Conservation (phyloP, 2,113 vertebrate genomes). For the Aptenodytes patagonicus region DNA sequence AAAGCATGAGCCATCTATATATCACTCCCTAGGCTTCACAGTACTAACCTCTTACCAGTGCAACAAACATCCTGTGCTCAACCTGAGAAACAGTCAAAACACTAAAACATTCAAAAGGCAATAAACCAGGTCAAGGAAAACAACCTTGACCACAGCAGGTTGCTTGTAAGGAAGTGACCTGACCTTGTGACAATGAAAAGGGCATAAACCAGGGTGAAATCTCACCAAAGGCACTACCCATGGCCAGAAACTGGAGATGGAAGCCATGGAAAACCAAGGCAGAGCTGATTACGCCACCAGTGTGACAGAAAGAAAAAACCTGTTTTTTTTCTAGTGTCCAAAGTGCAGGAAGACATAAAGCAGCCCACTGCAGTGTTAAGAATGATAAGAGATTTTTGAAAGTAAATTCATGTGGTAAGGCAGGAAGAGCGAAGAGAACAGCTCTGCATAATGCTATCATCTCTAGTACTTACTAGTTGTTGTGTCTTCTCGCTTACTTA, state of each 20-base stretch:
- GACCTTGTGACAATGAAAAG: background rate
- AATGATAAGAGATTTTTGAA: background rate
- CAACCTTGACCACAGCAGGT: slow-evolving; percentile 25
- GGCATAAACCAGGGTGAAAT: background rate
- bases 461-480: background rate
- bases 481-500: background rate
- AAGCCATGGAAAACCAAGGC: background rate
- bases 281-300: background rate
- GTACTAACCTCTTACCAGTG: slow-evolving; percentile 22
- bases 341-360: background rate
- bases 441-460: background rate
- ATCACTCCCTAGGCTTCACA: slow-evolving; percentile 45
- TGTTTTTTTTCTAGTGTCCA: background rate
- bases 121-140: slow-evolving; percentile 22
- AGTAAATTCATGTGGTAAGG: background rate
- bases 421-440: background rate
- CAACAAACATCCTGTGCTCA: slow-evolving; percentile 44
- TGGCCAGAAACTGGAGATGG: background rate
- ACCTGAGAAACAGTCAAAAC: slow-evolving; percentile 27
- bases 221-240: background rate
- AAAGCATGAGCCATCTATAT: slow-evolving; percentile 56
- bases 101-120: slow-evolving; percentile 42
- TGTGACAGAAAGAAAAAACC: background rate
- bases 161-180: background rate
- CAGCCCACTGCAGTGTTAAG: background rate